Evolutionary conservation across 2,113 vertebrate genomes (phyloP).

Genomic region (Microcebus griseorufus): DNA sequence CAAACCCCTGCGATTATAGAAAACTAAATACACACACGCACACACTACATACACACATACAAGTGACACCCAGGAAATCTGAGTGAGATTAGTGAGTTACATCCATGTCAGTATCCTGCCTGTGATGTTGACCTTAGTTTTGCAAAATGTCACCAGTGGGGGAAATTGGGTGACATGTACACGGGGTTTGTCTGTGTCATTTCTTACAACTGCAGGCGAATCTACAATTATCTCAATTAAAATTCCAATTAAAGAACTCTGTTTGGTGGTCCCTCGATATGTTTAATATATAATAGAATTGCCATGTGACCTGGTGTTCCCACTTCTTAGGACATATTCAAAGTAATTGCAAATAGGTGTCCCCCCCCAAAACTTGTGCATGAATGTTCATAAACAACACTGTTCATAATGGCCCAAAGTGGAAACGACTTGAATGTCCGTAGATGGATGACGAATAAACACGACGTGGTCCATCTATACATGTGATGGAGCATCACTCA

Average conservation of each 20-base stretch:
- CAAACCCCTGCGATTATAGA: neutral
- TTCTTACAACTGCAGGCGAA: too few relatives aligned
- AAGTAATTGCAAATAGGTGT: neutral
- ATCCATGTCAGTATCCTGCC: neutral
- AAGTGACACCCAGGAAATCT: neutral
- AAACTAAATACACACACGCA: neutral
- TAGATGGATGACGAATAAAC: too few relatives aligned
- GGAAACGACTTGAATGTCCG: neutral
- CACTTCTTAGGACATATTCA: neutral
- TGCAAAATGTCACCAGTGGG: neutral
- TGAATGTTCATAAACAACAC: neutral
- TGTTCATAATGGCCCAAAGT: neutral
- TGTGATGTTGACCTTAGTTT: neutral
- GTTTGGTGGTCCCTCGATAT: neutral
- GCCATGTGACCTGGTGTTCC: neutral
- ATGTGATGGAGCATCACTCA: accelerated
- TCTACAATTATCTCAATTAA: too few relatives aligned
- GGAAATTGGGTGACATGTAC: neutral
- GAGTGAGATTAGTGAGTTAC: neutral
- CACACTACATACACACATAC: neutral
- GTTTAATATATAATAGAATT: neutral
- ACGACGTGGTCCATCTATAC: neutral
- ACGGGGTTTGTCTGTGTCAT: too few relatives aligned
- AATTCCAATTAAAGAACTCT: neutral
- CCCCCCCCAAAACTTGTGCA: neutral